phyloP scores from a whole-genome alignment of 2,797 vertebrate genomes.

The Cryptoprocta ferox region DNA sequence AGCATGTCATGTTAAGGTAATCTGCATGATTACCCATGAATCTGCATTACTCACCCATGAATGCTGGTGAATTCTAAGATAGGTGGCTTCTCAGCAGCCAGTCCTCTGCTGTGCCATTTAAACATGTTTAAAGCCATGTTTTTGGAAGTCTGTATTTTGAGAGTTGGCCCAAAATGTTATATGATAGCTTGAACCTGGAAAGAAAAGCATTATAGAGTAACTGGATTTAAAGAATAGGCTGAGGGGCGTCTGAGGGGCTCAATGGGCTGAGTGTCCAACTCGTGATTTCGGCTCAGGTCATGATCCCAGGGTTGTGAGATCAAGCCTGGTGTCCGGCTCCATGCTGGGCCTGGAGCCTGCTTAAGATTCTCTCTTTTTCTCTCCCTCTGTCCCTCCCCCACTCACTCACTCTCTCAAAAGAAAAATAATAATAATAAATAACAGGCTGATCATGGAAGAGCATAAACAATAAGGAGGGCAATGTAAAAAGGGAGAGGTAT shows the following conservation, averaged over 20 bases:
- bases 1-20: not conserved
- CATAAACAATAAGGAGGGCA: not conserved
- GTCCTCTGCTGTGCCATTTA: not conserved
- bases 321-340: too few relatives aligned
- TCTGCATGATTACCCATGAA: too few relatives aligned
- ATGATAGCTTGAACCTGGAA: not conserved
- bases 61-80: not conserved
- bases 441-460: not conserved
- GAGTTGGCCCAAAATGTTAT: constrained; percentile 29
- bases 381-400: too few relatives aligned
- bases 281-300: too few relatives aligned
- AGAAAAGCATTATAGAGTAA: not conserved
- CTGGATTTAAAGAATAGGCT: not conserved
- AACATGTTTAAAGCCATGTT: not conserved
- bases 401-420: too few relatives aligned
- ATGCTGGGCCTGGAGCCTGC: too few relatives aligned
- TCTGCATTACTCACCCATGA: too few relatives aligned
- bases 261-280: too few relatives aligned
- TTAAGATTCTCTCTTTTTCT: too few relatives aligned
- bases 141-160: not conserved
- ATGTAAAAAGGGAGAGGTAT: not conserved
- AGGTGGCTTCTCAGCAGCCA: not conserved
- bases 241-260: too few relatives aligned
- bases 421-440: too few relatives aligned
- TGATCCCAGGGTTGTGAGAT: too few relatives aligned